Conservation (phyloP, 23 tunicate genomes). For the Ciona savignyi region DNA sequence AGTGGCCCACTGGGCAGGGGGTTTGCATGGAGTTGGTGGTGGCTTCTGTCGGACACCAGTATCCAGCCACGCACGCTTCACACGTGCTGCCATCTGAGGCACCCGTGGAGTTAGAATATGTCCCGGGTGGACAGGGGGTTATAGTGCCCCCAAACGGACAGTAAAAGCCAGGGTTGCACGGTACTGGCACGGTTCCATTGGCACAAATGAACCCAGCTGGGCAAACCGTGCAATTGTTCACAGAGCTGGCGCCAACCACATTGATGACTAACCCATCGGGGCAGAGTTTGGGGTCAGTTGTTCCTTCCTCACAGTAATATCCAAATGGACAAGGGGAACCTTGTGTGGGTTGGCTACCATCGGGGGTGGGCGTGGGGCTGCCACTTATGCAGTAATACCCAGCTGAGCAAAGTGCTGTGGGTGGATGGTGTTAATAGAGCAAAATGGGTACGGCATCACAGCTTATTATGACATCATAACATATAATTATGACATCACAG, state of each 20-base stretch:
- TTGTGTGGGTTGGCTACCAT: constrained; percentile 42
- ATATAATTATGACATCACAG: no score
- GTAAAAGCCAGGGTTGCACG: constrained; percentile 72
- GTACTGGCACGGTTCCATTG: constrained; percentile 64
- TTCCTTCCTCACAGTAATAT: constrained; percentile 87
- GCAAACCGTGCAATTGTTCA: constrained; percentile 53
- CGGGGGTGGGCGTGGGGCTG: constrained; percentile 79
- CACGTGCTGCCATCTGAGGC: constrained; percentile 47
- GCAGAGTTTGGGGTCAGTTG: constrained; percentile 62
- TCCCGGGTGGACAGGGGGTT: constrained; percentile 87
- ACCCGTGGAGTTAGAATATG: constrained; percentile 49
- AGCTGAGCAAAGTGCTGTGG: constrained; percentile 73
- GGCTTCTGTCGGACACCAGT: constrained; percentile 81
- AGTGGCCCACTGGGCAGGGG: constrained; percentile 95
- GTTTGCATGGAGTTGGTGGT: constrained; percentile 57
- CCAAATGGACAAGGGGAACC: constrained; percentile 78
- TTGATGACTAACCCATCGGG: constrained; percentile 57
- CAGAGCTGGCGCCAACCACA: constrained; percentile 57
- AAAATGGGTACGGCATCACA: no score
- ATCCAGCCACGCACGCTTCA: constrained; percentile 70
- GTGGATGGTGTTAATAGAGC: no score
- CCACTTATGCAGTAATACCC: constrained; percentile 89
- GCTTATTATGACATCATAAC: no score
- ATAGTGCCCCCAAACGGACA: constrained; percentile 46
- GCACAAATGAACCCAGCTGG: constrained; percentile 86